Conservation (phyloP, 2,888 invertebrate species). For the Agrotis exclamationis region DNA sequence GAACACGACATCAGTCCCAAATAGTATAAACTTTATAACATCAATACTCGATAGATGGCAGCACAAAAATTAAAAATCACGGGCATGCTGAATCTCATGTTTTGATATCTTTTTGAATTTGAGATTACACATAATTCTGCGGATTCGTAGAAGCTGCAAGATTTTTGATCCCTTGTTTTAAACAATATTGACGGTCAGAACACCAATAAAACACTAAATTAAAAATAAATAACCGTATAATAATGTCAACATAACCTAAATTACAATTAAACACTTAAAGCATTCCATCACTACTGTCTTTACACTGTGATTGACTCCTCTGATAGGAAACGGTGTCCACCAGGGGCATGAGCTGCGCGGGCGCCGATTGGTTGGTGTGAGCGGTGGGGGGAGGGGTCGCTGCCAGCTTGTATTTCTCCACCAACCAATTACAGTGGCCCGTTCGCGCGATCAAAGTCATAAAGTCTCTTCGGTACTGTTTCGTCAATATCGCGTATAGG, state of each 20-base stretch:
- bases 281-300: slow-evolving; percentile 81
- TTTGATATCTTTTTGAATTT: neutral
- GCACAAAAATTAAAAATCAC: too few relatives aligned
- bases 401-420: slow-evolving; percentile 83
- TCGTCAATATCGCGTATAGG: slow-evolving; percentile 97
- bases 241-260: slow-evolving; percentile 74
- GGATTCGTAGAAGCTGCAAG: too few relatives aligned
- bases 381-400: slow-evolving; percentile 86
- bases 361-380: slow-evolving; percentile 85
- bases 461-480: slow-evolving; percentile 96
- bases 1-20: too few relatives aligned
- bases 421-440: slow-evolving; percentile 85
- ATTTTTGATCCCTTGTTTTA: neutral
- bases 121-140: neutral
- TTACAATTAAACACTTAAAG: slow-evolving; percentile 73
- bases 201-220: slow-evolving; percentile 67
- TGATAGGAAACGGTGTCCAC: slow-evolving; percentile 77
- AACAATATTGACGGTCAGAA: neutral
- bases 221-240: slow-evolving; percentile 82
- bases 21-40: too few relatives aligned
- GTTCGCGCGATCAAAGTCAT: slow-evolving; percentile 93
- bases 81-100: too few relatives aligned
- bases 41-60: too few relatives aligned
- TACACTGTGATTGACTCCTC: slow-evolving; percentile 79
- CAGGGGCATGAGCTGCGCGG: slow-evolving; percentile 79